Evolutionary conservation across 2,888 invertebrate genomes (phyloP).

Genomic region (Koerneria pararmatus): DNA sequence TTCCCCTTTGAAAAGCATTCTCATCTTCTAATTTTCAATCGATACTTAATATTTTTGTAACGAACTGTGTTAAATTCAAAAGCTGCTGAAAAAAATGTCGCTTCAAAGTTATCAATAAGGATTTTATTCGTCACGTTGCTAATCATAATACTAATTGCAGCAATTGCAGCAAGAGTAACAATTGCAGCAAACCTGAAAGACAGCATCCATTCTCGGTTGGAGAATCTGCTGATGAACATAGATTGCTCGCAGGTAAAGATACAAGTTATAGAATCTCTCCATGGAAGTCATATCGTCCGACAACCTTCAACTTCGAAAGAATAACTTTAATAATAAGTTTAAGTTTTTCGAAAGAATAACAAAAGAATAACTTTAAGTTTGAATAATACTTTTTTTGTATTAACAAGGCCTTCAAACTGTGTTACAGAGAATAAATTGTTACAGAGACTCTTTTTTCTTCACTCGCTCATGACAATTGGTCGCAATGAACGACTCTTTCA

Average conservation of each 20-base stretch:
- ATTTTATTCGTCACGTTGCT: not conserved
- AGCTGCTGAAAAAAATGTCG: not conserved
- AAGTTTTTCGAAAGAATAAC: too few species aligned
- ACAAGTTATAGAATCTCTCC: conserved; percentile 50
- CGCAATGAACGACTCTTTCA: too few species aligned
- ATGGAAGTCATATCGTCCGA: conserved; percentile 54
- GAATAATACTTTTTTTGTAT: too few species aligned
- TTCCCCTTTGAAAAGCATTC: too few species aligned
- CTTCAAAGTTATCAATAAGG: too few species aligned
- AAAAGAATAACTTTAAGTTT: too few species aligned
- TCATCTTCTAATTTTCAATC: too few species aligned
- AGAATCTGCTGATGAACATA: conserved; percentile 58
- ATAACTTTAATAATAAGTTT: too few species aligned
- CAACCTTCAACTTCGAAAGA: conserved; percentile 41
- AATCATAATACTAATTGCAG: not conserved
- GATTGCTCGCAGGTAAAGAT: conserved; percentile 49
- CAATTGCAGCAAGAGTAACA: not conserved
- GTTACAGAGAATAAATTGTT: too few species aligned
- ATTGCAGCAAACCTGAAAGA: conserved; percentile 40
- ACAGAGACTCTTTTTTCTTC: too few species aligned
- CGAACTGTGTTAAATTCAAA: not conserved
- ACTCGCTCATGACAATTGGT: too few species aligned
- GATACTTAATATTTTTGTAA: not conserved
- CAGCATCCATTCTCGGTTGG: conserved; percentile 49
- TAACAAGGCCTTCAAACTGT: too few species aligned